Percentiles rank a stretch among this genome's conserved stretches.
These are phyloP conservation scores for Limosa lapponica DNA, from an alignment of 2,797 vertebrate species.

Conservation along the genomic window DNA sequence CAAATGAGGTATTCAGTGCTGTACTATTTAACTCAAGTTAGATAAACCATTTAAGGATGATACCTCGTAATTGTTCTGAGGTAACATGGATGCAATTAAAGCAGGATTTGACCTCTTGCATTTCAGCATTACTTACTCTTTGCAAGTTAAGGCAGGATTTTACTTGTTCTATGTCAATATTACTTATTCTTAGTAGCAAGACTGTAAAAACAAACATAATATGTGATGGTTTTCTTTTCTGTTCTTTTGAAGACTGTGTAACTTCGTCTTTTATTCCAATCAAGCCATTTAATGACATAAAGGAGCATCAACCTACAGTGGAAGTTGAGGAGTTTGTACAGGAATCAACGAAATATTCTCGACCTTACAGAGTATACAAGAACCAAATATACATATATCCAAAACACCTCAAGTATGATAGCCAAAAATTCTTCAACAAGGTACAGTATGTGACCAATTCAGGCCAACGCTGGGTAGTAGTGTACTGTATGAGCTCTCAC, in stretches of 20 bases:
- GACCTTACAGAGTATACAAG: constrained; percentile 91
- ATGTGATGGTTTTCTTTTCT: constrained; percentile 51
- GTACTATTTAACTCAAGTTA: not conserved
- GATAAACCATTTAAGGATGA: not conserved
- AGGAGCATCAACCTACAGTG: constrained; percentile 86
- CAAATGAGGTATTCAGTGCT: not conserved
- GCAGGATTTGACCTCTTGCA: not conserved
- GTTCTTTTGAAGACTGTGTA: constrained; percentile 87
- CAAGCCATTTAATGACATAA: constrained; percentile 89
- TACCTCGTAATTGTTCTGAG: not conserved
- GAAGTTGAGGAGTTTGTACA: constrained; percentile 97
- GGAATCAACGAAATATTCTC: constrained; percentile 90
- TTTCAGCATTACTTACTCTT: not conserved
- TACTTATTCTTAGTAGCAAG: not conserved
- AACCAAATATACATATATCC: constrained; percentile 98
- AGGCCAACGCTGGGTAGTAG: not conserved
- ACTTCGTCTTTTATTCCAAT: constrained; percentile 94
- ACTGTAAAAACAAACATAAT: not conserved
- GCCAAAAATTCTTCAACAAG: constrained; percentile 98
- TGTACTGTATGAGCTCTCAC: not conserved
- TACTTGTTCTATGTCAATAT: not conserved
- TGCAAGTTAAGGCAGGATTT: not conserved
- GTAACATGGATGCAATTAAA: not conserved
- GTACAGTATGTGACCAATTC: constrained; percentile 66
- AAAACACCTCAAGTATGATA: constrained; percentile 97